phyloP scores from a whole-genome alignment of 2,113 vertebrate species.

The Carettochelys insculpta region DNA sequence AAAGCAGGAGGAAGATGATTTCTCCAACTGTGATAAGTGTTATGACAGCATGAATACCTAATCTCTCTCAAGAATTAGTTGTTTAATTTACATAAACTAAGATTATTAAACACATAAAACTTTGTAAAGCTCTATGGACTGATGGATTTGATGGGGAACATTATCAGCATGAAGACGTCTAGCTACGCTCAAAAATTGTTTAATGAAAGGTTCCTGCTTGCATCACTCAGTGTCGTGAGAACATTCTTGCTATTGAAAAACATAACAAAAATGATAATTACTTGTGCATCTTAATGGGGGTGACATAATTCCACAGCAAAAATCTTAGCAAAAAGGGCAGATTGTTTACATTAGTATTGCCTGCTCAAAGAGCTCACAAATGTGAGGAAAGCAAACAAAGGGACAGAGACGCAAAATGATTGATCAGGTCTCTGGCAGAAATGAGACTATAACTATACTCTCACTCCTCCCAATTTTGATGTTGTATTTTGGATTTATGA shows the following conservation, averaged over 20 bases:
- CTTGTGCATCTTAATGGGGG: background rate
- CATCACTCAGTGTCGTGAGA: background rate
- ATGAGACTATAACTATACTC: background rate
- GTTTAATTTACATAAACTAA: background rate
- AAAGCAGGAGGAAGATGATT: accelerated
- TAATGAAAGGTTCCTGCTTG: background rate
- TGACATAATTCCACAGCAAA: background rate
- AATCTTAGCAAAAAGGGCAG: background rate
- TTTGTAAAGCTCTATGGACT: background rate
- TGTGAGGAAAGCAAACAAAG: background rate
- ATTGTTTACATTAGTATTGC: background rate
- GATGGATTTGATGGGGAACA: background rate
- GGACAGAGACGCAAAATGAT: background rate
- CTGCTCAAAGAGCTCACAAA: background rate
- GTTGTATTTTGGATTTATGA: background rate
- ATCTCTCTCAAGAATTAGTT: background rate
- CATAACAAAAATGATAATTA: background rate
- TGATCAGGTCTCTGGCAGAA: background rate
- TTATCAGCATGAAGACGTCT: background rate
- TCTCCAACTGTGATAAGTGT: background rate
- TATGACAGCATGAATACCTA: background rate
- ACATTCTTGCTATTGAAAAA: background rate
- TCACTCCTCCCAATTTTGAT: background rate
- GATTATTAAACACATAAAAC: background rate
- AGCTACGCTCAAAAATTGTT: background rate